Base-by-base conservation (phyloP, 2,797 vertebrate genomes). In the Sebastes cheni region DNA sequence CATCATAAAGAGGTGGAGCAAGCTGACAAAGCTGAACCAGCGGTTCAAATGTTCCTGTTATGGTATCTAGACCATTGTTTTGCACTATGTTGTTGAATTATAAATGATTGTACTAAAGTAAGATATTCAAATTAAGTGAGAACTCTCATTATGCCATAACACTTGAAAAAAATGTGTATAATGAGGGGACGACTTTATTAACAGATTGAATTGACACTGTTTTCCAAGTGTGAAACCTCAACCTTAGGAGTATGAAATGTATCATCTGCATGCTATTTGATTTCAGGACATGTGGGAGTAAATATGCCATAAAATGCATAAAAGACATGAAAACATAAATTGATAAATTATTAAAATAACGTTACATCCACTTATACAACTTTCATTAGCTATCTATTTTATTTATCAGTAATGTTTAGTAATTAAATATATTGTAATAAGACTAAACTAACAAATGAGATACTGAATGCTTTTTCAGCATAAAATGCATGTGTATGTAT, bases 1-100 rank as follows among this genome's bases (percentile, higher is more conserved):
- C 84, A 93, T 86, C 86, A 90, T 68, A 65, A 88, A 87, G 92
- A 93, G 93, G 93, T 83, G 93, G 93, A 91, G 93, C 89, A 84
- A 93, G 67, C 56, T 62, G 75, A 77, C 60, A 76, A 62, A 76
- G 73, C 72, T 62, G 52, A 29, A 18, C 12, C 70, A 83, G 59
- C 8, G 5, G 25, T 65, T 80, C 34, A 71, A n/a, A 69, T 64
- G 18, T 7, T 39, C 36, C 64, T 42, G 5, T 52, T 39, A 20
- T 58, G 5, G n/a, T 34, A 42, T 66, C 22, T 13, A 32, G 12
- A 71, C 42, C 13, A 29, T n/a, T 61, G 39, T 68, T 67, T 58
- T 65, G 3, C 27, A 55, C 8, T 2, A 4, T n/a, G 8, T 16
- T 59, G 27, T 52, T 65, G 30, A 4, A 79, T 18, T 64, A 27